Evolutionary conservation across 2,797 vertebrate species (phyloP), one percentile per base, ranked within the genome.

Genomic region (Amphiprion clarkii): DNA sequence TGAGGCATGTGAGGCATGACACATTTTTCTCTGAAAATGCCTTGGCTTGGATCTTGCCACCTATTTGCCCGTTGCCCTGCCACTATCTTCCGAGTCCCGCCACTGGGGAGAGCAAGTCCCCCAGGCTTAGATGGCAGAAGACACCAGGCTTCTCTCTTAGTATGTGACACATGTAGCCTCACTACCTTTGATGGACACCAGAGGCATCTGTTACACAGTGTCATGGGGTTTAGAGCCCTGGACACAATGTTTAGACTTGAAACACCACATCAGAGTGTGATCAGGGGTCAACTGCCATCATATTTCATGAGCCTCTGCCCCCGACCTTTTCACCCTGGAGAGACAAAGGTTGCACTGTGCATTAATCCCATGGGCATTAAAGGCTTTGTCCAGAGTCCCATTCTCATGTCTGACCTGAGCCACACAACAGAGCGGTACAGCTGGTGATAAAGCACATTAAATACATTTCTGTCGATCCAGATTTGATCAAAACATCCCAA

Each of bases 281-380:
- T 74, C 67, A 56, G 68, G 61, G 74, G 80, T 89, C 74, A 78
- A 63, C 58, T 52, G 16, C 61, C 31, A 21, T 78, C 53, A 23
- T 69, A 74, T 83, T 73, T 76, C 59, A 64, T 60, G 56, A 77
- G 33, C 70, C 67, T 40, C 54, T 59, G 53, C 23, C 75, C 44
- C 33, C 85, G 76, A 88, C 84, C 83, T 88, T 81, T 89, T 88
- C 39, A 79, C 76, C 82, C 42, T 1, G 3, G 40, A 44, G 57
- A n/a, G 56, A 64, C 63, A 72, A 77, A 84, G 81, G 84, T 84
- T 53, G 19, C 19, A 8, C 44, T 29, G 12, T 71, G 55, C 49
- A 81, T 83, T 89, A 85, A 90, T 91, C 84, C 81, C 16, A 12
- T 44, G 61, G 76, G 88, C 85, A 84, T 90, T 85, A 88, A 89